Conservation (phyloP, 2,113 vertebrate genomes). For the Melanocharis versteri region DNA sequence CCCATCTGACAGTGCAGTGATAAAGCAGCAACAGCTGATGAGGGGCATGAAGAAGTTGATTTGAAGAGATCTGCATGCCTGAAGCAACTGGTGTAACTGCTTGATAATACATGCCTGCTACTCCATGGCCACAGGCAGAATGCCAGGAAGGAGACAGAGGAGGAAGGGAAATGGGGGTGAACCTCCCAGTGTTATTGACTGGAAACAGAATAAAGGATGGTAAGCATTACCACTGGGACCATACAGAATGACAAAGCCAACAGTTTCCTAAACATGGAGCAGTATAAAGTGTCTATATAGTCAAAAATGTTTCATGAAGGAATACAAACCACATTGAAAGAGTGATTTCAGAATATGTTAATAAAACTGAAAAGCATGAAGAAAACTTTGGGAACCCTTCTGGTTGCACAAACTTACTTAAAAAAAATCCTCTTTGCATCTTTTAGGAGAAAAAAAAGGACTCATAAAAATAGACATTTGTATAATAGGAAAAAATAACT, state of each 20-base stretch:
- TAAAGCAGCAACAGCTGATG: conserved; percentile 23
- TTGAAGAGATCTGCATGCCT: neutral
- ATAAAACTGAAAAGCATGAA: neutral
- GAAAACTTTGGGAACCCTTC: neutral
- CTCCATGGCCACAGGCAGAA: neutral
- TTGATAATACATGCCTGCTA: neutral
- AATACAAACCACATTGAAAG: neutral
- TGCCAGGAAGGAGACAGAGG: neutral
- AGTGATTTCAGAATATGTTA: neutral
- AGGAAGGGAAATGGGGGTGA: neutral
- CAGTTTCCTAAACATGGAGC: neutral
- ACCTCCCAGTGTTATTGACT: neutral
- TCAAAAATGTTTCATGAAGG: neutral
- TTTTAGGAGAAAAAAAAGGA: neutral
- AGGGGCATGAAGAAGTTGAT: neutral
- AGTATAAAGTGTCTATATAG: neutral
- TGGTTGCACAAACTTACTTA: neutral
- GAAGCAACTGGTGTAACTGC: neutral
- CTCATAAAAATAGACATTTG: neutral
- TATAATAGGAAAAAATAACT: neutral
- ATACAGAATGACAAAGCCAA: neutral
- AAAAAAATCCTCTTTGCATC: neutral
- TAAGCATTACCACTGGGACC: neutral
- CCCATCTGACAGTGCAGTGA: neutral
- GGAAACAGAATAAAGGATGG: neutral